Conservation (phyloP, 2,797 vertebrate genomes). For the Brachyrhaphis roseni region DNA sequence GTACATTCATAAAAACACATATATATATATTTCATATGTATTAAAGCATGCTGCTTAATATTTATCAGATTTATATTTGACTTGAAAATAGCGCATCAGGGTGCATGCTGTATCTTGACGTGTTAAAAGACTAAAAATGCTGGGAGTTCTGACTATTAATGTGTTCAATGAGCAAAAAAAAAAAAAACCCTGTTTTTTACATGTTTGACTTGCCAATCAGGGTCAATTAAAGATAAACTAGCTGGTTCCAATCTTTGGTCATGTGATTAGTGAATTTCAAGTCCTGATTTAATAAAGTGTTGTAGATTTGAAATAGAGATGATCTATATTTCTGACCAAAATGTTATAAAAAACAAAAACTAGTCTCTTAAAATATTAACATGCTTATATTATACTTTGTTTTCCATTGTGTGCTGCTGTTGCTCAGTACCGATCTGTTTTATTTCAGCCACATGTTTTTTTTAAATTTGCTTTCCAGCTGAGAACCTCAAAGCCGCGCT, state of each 20-base stretch:
- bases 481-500: conserved; percentile 85
- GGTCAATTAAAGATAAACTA: background rate
- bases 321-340: background rate
- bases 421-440: background rate
- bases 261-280: background rate
- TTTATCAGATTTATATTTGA: background rate
- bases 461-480: conserved; percentile 73
- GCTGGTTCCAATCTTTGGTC: background rate
- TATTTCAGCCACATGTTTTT: background rate
- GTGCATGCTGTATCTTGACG: background rate
- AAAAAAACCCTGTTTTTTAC: background rate
- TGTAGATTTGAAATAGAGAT: background rate
- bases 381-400: background rate
- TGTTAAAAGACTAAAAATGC: background rate
- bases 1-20: background rate
- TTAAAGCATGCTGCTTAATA: background rate
- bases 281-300: background rate
- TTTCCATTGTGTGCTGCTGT: background rate
- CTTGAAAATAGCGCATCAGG: background rate
- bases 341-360: background rate
- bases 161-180: background rate
- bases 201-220: background rate
- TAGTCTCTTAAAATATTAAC: background rate
- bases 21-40: too few relatives aligned
- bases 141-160: background rate